A percentile compares a stretch with the other conserved stretches of the same genome.
These are phyloP conservation scores for Anguilla pacifica DNA, from an alignment of 2,797 vertebrate species.

Conservation along the genomic window DNA sequence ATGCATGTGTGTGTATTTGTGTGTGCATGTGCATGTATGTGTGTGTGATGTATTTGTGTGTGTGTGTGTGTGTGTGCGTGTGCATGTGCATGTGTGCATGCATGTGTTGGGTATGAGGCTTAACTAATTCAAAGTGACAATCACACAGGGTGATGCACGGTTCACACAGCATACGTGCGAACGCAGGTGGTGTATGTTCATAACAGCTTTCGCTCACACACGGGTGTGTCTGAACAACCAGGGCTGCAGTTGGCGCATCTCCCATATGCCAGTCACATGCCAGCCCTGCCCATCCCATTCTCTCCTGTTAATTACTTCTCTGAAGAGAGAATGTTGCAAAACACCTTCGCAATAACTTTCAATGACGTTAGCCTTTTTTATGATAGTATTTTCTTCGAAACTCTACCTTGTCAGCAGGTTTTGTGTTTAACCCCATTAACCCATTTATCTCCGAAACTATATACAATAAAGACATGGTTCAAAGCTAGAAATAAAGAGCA, in stretches of 20 bases:
- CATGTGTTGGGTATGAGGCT: neutral
- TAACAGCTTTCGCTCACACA: neutral
- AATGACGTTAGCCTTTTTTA: neutral
- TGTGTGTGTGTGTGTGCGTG: neutral
- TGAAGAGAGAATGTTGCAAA: neutral
- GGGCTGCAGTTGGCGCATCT: neutral
- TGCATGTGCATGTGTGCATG: neutral
- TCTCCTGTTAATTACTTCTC: neutral
- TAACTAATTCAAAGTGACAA: neutral
- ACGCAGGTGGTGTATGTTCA: neutral
- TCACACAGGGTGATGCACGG: neutral
- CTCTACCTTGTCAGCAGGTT: neutral
- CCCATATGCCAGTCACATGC: neutral
- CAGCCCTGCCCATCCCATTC: neutral
- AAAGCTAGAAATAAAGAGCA: too few species aligned
- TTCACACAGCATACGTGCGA: neutral
- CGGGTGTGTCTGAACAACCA: neutral
- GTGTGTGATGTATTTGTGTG: neutral
- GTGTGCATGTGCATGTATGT: neutral
- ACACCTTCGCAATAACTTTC: neutral
- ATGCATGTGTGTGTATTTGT: neutral
- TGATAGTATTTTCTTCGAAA: neutral
- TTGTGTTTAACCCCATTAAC: neutral
- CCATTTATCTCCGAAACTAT: too few species aligned
- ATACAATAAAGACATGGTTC: too few species aligned